Evolutionary conservation across 37 sponge, comb jelly and placozoan species (phyloP).

Genomic region (Halisarca cf. caerulea): DNA sequence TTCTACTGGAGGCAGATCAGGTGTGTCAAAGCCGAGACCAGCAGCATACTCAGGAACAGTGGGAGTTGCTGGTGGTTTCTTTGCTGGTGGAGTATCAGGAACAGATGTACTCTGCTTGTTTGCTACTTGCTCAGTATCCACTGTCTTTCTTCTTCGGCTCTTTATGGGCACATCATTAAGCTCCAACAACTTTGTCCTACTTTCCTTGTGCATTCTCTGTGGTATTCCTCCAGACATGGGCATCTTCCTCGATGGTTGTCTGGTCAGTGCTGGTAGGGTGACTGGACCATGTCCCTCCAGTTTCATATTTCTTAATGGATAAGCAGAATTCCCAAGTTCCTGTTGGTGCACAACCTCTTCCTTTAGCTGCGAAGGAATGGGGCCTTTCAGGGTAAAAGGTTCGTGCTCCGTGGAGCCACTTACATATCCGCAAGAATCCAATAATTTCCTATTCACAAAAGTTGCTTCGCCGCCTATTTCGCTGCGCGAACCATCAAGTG

Average conservation of each 20-base stretch:
- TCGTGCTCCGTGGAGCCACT: background rate
- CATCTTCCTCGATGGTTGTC: slow-evolving; percentile 7
- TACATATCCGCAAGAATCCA: background rate
- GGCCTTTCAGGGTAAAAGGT: background rate
- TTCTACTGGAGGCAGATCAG: slow-evolving; percentile 13
- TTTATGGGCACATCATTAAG: background rate
- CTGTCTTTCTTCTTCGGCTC: background rate
- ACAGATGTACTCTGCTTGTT: background rate
- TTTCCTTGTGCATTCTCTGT: slow-evolving; percentile 12
- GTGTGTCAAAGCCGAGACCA: slow-evolving; percentile 55
- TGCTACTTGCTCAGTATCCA: background rate
- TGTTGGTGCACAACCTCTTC: slow-evolving; percentile 3
- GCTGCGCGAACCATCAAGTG: background rate
- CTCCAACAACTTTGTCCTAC: slow-evolving; percentile 7
- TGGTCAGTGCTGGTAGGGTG: slow-evolving; percentile 7
- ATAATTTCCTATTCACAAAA: background rate
- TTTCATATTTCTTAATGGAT: slow-evolving; percentile 5
- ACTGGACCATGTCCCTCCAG: slow-evolving; percentile 5
- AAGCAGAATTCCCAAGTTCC: background rate
- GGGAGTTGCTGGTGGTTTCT: slow-evolving; percentile 25
- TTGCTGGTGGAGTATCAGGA: slow-evolving; percentile 3
- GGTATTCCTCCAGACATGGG: background rate
- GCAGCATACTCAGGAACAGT: slow-evolving; percentile 78
- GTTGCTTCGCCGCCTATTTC: slow-evolving; percentile 7
- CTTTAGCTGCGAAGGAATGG: slow-evolving; percentile 1